phyloP scores from a whole-genome alignment of 2,888 invertebrate genomes.

The Schizaphis graminum region DNA sequence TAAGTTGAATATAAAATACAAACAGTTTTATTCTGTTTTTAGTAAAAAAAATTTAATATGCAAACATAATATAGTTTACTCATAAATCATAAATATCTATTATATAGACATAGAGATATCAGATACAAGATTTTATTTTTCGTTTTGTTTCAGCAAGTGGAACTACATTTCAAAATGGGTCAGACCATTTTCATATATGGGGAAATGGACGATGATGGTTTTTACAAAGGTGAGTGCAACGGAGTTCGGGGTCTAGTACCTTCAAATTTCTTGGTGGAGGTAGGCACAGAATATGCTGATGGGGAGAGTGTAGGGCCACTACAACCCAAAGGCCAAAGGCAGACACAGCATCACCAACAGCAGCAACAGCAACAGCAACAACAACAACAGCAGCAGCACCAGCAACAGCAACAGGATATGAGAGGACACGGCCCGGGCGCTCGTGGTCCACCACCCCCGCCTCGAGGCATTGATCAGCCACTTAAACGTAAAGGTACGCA shows the following conservation, averaged over 20 bases:
- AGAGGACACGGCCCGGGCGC: constrained; percentile 80
- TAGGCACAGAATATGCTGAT: constrained; percentile 80
- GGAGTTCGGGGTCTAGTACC: constrained; percentile 97
- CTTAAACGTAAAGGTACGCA: constrained; percentile 60
- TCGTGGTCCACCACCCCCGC: constrained; percentile 89
- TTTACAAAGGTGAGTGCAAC: constrained; percentile 97
- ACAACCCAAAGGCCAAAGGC: constrained; percentile 72
- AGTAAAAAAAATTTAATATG: neutral
- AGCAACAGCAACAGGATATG: constrained; percentile 68
- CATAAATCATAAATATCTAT: neutral
- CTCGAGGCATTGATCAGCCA: constrained; percentile 72
- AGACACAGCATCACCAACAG: constrained; percentile 90
- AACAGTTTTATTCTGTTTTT: neutral
- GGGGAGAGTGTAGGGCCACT: constrained; percentile 70
- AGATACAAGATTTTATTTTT: neutral
- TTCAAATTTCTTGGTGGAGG: constrained; percentile 95
- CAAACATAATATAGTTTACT: neutral
- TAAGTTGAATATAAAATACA: neutral
- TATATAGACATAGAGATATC: neutral
- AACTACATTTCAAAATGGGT: constrained; percentile 95
- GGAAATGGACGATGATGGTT: constrained; percentile 99
- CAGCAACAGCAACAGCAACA: constrained; percentile 78
- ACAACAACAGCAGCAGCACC: constrained; percentile 67
- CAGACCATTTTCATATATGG: constrained; percentile 97
- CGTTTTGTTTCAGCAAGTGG: constrained; percentile 79